Percentiles rank a stretch among this genome's conserved stretches.
phyloP scores from a whole-genome alignment of 2,113 vertebrate genomes.

The Zootoca vivipara region DNA sequence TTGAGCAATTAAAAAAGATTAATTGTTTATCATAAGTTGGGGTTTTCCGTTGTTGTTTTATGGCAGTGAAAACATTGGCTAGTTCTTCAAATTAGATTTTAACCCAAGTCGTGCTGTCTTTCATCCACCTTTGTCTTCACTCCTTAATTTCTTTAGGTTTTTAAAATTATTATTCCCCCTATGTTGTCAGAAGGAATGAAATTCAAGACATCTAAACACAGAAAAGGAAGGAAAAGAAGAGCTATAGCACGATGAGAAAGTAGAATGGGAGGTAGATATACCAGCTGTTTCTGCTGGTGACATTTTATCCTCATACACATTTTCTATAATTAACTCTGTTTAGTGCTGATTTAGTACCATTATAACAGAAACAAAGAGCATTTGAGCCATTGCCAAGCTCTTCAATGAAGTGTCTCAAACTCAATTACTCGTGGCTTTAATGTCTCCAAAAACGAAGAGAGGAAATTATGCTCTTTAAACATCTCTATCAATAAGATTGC shows the following conservation, averaged over 20 bases:
- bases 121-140: constrained; percentile 3
- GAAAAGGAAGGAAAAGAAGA: constrained; percentile 15
- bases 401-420: constrained; percentile 20
- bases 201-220: neutral
- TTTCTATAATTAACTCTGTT: constrained; percentile 15
- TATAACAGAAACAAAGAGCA: constrained; percentile 27
- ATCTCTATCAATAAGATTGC: neutral
- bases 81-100: constrained; percentile 55
- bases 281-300: constrained; percentile 28
- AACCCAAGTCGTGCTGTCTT: constrained; percentile 10
- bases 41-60: neutral
- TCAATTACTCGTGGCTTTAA: constrained; percentile 1
- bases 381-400: constrained; percentile 25
- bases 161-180: constrained; percentile 25
- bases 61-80: neutral
- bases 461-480: constrained; percentile 17
- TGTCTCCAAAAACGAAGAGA: neutral
- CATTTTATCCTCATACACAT: constrained; percentile 2
- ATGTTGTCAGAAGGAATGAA: constrained; percentile 39
- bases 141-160: constrained; percentile 12
- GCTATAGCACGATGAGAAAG: neutral
- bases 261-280: neutral
- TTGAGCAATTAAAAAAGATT: neutral
- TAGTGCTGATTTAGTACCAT: constrained; percentile 34
- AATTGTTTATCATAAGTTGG: neutral